Percentiles rank a stretch among this genome's conserved stretches.
Conservation (phyloP, 1,140 invertebrate genomes). For the Planococcus citri region DNA sequence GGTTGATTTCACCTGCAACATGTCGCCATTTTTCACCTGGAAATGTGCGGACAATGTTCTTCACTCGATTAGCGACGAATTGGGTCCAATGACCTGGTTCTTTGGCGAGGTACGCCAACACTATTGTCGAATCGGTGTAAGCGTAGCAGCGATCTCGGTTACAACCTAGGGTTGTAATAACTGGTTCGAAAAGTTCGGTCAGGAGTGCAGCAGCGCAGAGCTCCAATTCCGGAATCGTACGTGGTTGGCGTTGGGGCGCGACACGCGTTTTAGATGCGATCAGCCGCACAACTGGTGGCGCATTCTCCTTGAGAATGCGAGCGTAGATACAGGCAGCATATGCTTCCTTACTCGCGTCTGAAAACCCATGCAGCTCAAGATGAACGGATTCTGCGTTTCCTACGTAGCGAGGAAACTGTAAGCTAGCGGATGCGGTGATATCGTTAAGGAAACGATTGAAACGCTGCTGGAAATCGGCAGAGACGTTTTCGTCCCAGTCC, state of each 20-base stretch:
- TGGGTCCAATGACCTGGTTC: too few species aligned
- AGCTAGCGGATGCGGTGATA: background rate
- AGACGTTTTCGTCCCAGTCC: constrained; percentile 29
- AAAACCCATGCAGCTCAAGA: background rate
- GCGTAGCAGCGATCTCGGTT: background rate
- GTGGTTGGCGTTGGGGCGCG: background rate
- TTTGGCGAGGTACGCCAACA: too few species aligned
- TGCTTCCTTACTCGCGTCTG: background rate
- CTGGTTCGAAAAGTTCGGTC: background rate
- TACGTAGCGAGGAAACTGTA: background rate
- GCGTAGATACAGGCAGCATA: background rate
- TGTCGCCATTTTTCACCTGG: too few species aligned
- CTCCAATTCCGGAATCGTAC: background rate
- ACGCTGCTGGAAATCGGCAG: constrained; percentile 6
- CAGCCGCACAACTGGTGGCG: background rate
- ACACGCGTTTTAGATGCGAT: background rate
- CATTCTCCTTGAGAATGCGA: background rate
- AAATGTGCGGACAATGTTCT: too few species aligned
- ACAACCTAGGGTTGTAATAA: background rate
- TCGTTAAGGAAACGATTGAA: background rate
- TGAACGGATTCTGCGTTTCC: too few species aligned
- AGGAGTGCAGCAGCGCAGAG: background rate
- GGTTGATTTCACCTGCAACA: too few species aligned
- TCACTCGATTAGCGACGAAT: too few species aligned
- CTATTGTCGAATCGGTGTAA: too few species aligned